phyloP scores from a whole-genome alignment of 2,888 invertebrate genomes.

The Ellobium chinense region DNA sequence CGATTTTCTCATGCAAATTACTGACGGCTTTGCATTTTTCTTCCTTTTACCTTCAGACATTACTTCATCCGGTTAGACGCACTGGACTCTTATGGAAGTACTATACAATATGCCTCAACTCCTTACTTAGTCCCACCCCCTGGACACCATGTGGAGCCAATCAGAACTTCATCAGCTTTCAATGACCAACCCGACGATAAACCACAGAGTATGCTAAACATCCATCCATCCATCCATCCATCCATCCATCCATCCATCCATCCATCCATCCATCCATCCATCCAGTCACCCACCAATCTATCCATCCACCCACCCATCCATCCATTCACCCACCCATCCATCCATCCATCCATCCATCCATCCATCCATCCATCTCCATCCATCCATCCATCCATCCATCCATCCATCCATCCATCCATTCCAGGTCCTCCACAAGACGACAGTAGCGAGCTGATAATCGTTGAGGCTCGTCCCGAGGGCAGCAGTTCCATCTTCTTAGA shows the following conservation, averaged over 20 bases:
- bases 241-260: not conserved
- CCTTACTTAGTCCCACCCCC: conserved; percentile 14
- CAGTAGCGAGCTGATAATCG: not conserved
- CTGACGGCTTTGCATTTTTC: not conserved
- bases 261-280: not conserved
- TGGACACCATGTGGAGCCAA: not conserved
- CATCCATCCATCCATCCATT: not conserved
- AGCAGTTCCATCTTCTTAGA: not conserved
- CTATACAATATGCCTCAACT: not conserved
- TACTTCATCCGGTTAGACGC: conserved; percentile 18
- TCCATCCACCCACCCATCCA: not conserved
- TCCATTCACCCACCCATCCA: not conserved
- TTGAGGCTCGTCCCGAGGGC: not conserved
- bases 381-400: not conserved
- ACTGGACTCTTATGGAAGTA: not conserved
- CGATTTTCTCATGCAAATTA: too few species aligned
- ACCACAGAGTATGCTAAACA: not conserved
- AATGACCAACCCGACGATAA: not conserved
- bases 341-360: not conserved
- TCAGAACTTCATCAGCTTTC: not conserved
- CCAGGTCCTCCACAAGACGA: not conserved
- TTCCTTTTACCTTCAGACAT: not conserved
- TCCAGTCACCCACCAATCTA: not conserved
- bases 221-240: not conserved
- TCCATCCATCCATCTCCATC: not conserved